phyloP scores from a whole-genome alignment of 2,113 vertebrate genomes.

The Xiphorhynchus elegans region DNA sequence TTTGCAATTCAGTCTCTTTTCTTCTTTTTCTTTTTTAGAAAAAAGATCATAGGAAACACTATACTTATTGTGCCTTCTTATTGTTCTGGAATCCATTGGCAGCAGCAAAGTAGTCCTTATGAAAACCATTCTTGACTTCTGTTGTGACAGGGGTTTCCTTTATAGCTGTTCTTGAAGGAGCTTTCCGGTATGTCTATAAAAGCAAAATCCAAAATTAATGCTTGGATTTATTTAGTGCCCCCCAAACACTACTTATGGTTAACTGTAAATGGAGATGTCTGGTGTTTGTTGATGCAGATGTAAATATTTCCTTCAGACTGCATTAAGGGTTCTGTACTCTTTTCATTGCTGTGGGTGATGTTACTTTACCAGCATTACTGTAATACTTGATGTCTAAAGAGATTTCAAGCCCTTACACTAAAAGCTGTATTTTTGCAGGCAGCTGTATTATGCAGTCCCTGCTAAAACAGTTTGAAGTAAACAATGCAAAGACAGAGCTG shows the following conservation, averaged over 20 bases:
- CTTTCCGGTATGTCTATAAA: slow-evolving; percentile 81
- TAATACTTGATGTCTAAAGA: background rate
- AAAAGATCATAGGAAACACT: background rate
- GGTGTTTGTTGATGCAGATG: background rate
- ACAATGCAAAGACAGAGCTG: background rate
- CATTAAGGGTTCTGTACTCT: too few species aligned
- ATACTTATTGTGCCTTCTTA: slow-evolving; percentile 78
- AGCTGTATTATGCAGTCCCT: background rate
- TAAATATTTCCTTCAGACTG: background rate
- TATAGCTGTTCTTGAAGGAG: slow-evolving; percentile 55
- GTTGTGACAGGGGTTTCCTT: slow-evolving; percentile 35
- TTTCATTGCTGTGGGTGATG: background rate
- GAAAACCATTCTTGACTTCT: slow-evolving; percentile 78
- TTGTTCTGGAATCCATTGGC: slow-evolving; percentile 74
- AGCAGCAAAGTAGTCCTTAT: slow-evolving; percentile 71
- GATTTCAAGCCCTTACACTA: background rate
- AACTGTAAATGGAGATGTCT: background rate
- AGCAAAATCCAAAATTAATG: background rate
- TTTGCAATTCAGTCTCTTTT: slow-evolving; percentile 63
- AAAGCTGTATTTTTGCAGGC: background rate
- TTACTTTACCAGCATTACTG: background rate
- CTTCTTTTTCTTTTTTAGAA: background rate
- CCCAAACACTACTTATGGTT: background rate
- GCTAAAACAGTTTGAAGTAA: background rate
- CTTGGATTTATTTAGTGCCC: background rate